phyloP scores from a whole-genome alignment of 2,797 vertebrate genomes.

The Dendrocincla fuliginosa region DNA sequence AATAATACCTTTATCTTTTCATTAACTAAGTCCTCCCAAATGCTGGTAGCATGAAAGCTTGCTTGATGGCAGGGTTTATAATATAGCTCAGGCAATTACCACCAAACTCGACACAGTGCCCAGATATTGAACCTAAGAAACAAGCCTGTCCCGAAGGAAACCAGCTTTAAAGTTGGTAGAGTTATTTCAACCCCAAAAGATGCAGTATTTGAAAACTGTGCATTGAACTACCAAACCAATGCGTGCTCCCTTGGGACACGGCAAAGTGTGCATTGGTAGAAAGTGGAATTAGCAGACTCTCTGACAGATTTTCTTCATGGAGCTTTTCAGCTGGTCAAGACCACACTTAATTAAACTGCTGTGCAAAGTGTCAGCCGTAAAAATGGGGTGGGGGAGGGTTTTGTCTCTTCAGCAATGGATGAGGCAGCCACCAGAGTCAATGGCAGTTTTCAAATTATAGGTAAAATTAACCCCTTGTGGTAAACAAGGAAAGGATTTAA shows the following conservation, averaged over 20 bases:
- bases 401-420: not conserved
- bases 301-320: slow-evolving; percentile 16
- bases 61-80: not conserved
- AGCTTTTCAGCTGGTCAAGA: slow-evolving; percentile 56
- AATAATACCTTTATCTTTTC: not conserved
- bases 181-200: not conserved
- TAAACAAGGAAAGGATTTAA: not conserved
- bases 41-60: not conserved
- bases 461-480: slow-evolving; percentile 15
- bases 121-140: not conserved
- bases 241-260: not conserved
- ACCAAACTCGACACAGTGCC: not conserved
- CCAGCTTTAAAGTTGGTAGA: not conserved
- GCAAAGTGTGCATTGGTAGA: not conserved
- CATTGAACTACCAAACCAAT: not conserved
- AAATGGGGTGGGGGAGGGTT: not conserved
- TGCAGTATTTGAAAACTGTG: not conserved
- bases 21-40: not conserved
- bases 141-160: not conserved
- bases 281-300: slow-evolving; percentile 27
- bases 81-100: not conserved
- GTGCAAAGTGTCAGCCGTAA: slow-evolving; percentile 41
- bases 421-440: not conserved
- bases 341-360: slow-evolving; percentile 39
- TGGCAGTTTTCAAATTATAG: not conserved